phyloP scores from a whole-genome alignment of 1,140 invertebrate genomes.

The Diabrotica virgifera region DNA sequence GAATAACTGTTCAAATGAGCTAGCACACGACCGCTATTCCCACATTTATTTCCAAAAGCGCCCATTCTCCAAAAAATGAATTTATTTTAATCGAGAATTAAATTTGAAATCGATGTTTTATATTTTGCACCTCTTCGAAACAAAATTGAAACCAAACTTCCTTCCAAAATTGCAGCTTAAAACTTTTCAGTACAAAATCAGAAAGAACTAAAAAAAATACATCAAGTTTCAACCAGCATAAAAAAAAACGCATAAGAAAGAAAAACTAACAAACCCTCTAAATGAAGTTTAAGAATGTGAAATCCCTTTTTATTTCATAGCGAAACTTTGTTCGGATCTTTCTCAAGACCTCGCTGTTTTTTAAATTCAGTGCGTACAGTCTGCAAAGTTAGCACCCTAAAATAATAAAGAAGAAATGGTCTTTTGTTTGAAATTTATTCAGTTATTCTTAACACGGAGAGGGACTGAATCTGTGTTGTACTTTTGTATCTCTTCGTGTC shows the following conservation, averaged over 20 bases:
- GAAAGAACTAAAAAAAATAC: not conserved
- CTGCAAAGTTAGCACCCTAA: constrained; percentile 5
- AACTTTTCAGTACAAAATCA: not conserved
- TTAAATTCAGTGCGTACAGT: constrained; percentile 15
- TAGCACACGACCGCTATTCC: too few relatives aligned
- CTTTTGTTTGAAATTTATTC: constrained; percentile 12
- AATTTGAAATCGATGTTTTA: too few relatives aligned
- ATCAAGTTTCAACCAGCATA: not conserved
- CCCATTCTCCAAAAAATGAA: too few relatives aligned
- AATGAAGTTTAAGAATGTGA: constrained; percentile 19
- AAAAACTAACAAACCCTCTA: constrained; percentile 12
- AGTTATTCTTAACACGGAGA: constrained; percentile 5
- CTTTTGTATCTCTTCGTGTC: not conserved
- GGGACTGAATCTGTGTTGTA: not conserved
- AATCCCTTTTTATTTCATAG: constrained; percentile 20
- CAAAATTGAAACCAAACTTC: not conserved
- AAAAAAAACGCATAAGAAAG: constrained; percentile 1
- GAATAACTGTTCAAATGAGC: too few relatives aligned
- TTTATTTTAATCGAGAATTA: too few relatives aligned
- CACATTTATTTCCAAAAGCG: too few relatives aligned
- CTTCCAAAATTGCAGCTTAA: not conserved
- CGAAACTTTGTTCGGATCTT: constrained; percentile 13
- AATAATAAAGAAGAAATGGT: constrained; percentile 13
- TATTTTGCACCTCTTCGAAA: too few relatives aligned
- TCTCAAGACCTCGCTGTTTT: constrained; percentile 12